Conservation (phyloP, 2,113 vertebrate species). For the Grammomys dolichurus region DNA sequence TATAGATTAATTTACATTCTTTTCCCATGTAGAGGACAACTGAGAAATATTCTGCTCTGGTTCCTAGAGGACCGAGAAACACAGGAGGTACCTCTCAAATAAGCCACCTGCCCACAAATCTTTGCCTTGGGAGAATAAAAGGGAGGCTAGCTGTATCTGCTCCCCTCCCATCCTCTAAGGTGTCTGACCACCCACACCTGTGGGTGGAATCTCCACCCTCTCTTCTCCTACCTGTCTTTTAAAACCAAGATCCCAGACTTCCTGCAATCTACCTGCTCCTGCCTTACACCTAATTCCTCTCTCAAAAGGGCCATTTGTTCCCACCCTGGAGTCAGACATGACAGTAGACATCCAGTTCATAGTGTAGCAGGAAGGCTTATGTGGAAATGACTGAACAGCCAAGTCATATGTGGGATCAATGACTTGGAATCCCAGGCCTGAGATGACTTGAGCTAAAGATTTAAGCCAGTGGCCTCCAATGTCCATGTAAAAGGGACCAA, state of each 20-base stretch:
- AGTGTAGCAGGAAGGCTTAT: not conserved
- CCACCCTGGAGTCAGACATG: not conserved
- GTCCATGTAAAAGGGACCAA: not conserved
- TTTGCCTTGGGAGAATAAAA: not conserved
- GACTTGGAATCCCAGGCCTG: not conserved
- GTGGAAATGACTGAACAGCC: not conserved
- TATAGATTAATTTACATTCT: not conserved
- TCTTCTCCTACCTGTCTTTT: not conserved
- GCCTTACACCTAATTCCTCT: not conserved
- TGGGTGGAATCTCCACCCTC: not conserved
- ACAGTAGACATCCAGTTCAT: not conserved
- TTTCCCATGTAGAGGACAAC: not conserved
- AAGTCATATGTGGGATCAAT: accelerated
- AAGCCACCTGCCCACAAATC: not conserved
- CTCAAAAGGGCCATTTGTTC: not conserved
- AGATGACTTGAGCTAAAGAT: not conserved
- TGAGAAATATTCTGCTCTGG: no score
- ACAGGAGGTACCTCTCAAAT: not conserved
- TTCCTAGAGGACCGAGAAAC: not conserved
- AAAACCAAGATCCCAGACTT: not conserved
- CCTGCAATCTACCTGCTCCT: not conserved
- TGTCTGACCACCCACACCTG: not conserved
- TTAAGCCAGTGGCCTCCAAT: not conserved
- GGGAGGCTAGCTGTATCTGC: accelerated
- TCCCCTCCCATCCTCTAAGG: not conserved